phyloP scores from a whole-genome alignment of 2,113 vertebrate genomes.

The Aptenodytes patagonicus region DNA sequence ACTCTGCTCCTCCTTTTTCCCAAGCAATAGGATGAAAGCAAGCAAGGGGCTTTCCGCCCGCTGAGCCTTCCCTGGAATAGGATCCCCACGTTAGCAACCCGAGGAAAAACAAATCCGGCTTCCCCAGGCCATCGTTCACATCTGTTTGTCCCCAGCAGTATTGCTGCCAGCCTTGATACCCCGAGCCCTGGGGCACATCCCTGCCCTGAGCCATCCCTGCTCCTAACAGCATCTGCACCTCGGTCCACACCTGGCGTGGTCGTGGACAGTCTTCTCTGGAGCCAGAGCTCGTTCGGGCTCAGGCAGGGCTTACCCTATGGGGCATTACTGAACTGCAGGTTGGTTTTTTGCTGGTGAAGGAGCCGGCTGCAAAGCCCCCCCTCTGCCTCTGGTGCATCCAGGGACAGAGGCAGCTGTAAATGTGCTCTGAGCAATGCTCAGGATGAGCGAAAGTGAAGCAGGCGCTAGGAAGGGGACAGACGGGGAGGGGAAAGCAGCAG shows the following conservation, averaged over 20 bases:
- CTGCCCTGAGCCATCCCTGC: neutral
- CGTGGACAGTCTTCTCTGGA: neutral
- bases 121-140: neutral
- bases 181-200: neutral
- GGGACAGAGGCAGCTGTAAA: neutral
- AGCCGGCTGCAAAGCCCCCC: neutral
- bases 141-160: neutral
- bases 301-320: neutral
- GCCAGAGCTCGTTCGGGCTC: neutral
- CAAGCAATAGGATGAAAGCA: neutral
- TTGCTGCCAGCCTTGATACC: rapidly evolving
- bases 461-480: too few species aligned
- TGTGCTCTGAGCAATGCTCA: too few species aligned
- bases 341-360: neutral
- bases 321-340: neutral
- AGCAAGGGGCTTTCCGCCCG: neutral
- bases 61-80: neutral
- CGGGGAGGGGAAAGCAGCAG: neutral
- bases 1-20: neutral
- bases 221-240: neutral
- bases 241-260: rapidly evolving
- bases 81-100: neutral
- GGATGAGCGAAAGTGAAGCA: neutral
- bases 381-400: neutral
- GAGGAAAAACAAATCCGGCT: neutral